Base-by-base conservation (phyloP, 2,113 vertebrate species). In the Psophia crepitans region DNA sequence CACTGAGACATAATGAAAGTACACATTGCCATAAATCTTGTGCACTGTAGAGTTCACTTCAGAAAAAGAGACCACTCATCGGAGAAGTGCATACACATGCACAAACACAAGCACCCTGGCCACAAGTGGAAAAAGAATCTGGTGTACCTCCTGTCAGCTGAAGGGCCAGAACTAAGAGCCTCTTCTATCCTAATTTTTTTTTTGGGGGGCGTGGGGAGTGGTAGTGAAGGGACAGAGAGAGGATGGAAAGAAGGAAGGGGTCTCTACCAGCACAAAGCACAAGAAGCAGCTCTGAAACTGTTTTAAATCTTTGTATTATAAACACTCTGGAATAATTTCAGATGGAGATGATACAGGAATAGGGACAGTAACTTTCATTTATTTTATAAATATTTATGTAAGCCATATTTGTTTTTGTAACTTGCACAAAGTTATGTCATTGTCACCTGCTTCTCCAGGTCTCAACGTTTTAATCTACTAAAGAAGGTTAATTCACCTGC, bases 1-100 rank as follows among this genome's bases (percentile, higher is more conserved):
- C 88, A 90, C 53, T 84, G 24, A 91, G 49, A 75, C 53, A 74
- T 37, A 70, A 95, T 54, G 57, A 87, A 94, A 93, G 90, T 71
- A 63, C 81, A 90, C 5, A 2, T 37, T 92, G 79, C 90, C 96
- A 93, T 91, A 78, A 95, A 93, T 87, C 82, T 96, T 39, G 30
- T 9, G 17, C 79, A 21, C 9, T 8, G 60, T 17, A 63, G 91
- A 97, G 94, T 83, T 96, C 95, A 91, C 66, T 89, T 92, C 85
- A 91, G 56, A 89, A 86, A 81, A 68, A 73, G 12, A 74, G 14
- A 61, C 73, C 5, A 4, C 87, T 79, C 92, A 84, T 90, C 13
- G 5, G 74, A 96, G 70, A 83, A 96, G 75, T 73, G 68, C 41
- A 51, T 20, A 73, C 20, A 43, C n/a, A 54, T 4, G 33, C 73